Base-by-base conservation (phyloP, 1,140 invertebrate genomes). In the Diabrotica virgifera region DNA sequence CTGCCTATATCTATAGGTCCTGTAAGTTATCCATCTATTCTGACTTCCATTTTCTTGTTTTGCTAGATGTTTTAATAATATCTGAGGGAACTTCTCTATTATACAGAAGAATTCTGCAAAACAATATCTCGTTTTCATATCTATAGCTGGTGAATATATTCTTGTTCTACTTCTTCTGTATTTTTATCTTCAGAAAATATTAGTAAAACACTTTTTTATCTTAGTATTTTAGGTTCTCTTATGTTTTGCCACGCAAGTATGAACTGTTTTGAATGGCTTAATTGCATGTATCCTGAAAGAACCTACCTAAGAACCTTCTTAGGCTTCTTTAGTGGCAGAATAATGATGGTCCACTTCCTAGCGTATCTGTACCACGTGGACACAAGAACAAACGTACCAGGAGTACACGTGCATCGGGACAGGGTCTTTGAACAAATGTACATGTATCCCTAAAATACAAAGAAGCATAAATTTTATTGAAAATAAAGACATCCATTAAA, bases 341-440 rank as follows among this genome's bases (percentile, higher is more conserved):
- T 77, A 11, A 70, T 76, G 66, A 76, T 76, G 68, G 63, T 76
- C 7, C 72, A 76, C 59, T 55, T 76, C 6, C 53, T 76, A 52
- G 70, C 75, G 0, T 77, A 72, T 63, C 60, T 76, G 8, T 76
- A 76, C 62, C 74, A 77, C 59, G 69, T 76, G 3, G 76, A 76
- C 66, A 71, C 66, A 5, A 68, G 70, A 24, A 68, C 59, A 46
- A 63, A 63, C 7, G 62, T 66, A 6, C 50, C 38, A 9, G 46
- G 37, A 7, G 13, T 46, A 38, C 56, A 64, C 35, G 57, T 68
- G 12, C 46, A 55, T 36, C 62, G 70, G 40, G 60, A 69, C 37
- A 10, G 59, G 13, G 61, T 62, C 1, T 75, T 69, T 58, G 72
- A 72, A 64, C 56, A 62, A 14, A 72, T 73, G 71, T 74, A 71